Percentiles rank a stretch among this genome's conserved stretches.
Evolutionary conservation across 2,888 invertebrate species (phyloP).

Genomic region (Perizoma affinitatum): DNA sequence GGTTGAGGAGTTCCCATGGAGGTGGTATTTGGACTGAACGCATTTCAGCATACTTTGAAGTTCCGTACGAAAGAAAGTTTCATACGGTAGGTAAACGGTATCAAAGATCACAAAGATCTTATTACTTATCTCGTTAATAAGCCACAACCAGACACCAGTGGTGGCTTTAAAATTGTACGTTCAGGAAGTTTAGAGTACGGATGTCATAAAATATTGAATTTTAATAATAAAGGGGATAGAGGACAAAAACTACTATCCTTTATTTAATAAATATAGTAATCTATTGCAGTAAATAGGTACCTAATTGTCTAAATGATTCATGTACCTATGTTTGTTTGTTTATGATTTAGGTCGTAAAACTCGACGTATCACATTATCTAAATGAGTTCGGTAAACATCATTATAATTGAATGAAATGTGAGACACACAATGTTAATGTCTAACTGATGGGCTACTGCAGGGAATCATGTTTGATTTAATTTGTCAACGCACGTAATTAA

Average conservation of each 20-base stretch:
- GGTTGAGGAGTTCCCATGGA: constrained; percentile 37
- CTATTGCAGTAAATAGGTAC: no score
- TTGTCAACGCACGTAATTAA: not conserved
- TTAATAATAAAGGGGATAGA: no score
- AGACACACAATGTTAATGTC: constrained; percentile 22
- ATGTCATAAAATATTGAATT: no score
- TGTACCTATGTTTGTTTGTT: constrained; percentile 19
- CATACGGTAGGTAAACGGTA: no score
- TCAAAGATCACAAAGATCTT: no score
- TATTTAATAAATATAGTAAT: no score
- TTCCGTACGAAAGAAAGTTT: constrained; percentile 17
- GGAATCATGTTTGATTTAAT: constrained; percentile 10
- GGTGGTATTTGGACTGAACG: constrained; percentile 38
- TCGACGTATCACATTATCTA: constrained; percentile 30
- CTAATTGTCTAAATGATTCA: constrained; percentile 5
- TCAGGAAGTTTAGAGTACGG: no score
- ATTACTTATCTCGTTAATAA: no score
- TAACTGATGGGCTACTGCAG: constrained; percentile 5
- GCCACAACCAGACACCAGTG: no score
- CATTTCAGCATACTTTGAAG: constrained; percentile 23
- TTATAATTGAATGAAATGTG: constrained; percentile 28
- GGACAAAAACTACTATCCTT: no score
- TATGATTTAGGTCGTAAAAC: constrained; percentile 29
- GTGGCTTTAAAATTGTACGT: no score
- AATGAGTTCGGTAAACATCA: constrained; percentile 36